Evolutionary conservation across 2,888 invertebrate species (phyloP), one percentile per base, ranked within the genome.

Genomic region (Ashinkailepas kermadecensis): DNA sequence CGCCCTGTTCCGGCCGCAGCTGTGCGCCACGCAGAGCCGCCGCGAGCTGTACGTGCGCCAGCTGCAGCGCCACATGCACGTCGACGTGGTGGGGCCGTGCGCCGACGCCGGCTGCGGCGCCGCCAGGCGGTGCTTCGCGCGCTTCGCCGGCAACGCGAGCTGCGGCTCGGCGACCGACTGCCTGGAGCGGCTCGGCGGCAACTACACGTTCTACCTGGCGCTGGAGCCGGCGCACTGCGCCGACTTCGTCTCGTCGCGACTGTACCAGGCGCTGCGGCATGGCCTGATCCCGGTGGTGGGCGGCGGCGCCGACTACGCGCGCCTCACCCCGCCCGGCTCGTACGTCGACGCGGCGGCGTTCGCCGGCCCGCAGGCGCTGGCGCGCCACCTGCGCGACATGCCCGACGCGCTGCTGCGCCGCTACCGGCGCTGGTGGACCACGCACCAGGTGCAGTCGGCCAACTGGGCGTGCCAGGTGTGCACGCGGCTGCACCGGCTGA

Each of bases 221-320:
- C 74, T 74, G 74, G 74, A 74, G 74, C 13, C 15, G 54, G 74
- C 54, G 13, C 54, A 74, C 74, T 74, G 74, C 54, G 54, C 18
- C 74, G 74, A 74, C 54, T 74, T 74, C 74, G 74, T 74, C 18
- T 74, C 74, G 39, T 13, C 74, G 39, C 74, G 54, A 54, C 74
- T 74, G 54, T 54, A 74, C 74, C 74, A 74, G 74, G 74, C 74
- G 74, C 74, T 74, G 74, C 74, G 74, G 74, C 74, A 74, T 18
- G 18, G 54, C 2, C 54, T 74, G 74, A 10, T 74, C 54, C 74
- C 74, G 74, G 74, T 74, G 54, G 74, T 74, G 54, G 54, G 74
- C 7, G 74, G 74, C 18, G 54, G 54, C 18, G 74, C 74, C 54
- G 74, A 74, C 21, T 74, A 74, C 74, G 15, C 39, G 21, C 74